Base-by-base conservation (phyloP, 2,113 vertebrate species). In the Talpa occidentalis region DNA sequence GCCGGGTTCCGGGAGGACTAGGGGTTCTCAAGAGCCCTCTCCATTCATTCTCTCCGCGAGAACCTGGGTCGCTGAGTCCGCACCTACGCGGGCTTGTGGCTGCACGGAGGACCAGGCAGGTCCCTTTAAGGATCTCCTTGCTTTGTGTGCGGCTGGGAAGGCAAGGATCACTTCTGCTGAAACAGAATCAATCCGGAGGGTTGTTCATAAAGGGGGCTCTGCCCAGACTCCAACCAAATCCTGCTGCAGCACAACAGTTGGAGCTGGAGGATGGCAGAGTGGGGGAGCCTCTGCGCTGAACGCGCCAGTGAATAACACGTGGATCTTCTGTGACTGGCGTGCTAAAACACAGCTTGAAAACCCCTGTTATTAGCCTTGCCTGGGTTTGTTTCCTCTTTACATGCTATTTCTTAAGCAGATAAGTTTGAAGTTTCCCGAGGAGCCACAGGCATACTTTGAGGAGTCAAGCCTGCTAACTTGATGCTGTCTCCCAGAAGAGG, bases 81-180 rank as follows among this genome's bases (percentile, higher is more conserved):
- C 89, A 1, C 79, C 8, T 52, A 44, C 85, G 14, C 3, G 5
- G 72, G 35, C 77, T 67, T 67, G 97, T 93, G 30, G 95, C 84
- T 72, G 94, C 88, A 52, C 19, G 32, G 92, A 77, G 35, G 52
- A 79, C 49, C 67, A 32, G 85, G 82, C 73, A 64, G 96, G 90
- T 69, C 96, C 95, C 96, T 95, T 96, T 73, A 95, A 47, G 79
- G 66, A 96, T 92, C 95, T 67, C 72, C 86, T 77, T n/a, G 93
- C 93, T 96, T 97, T 97, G 97, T 97, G 96, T 74, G 96, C 74
- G 10, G 30, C 10, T 28, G 60, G 42, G 77, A 69, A 90, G 93
- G 88, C 91, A 56, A 95, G 88, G 78, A 49, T 62, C 67, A 12
- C 52, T 73, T 83, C 22, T 10, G 69, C 91, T 40, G 42, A 0